phyloP scores from a whole-genome alignment of 92 coral and sea anemone genomes.

The Porites divaricata region DNA sequence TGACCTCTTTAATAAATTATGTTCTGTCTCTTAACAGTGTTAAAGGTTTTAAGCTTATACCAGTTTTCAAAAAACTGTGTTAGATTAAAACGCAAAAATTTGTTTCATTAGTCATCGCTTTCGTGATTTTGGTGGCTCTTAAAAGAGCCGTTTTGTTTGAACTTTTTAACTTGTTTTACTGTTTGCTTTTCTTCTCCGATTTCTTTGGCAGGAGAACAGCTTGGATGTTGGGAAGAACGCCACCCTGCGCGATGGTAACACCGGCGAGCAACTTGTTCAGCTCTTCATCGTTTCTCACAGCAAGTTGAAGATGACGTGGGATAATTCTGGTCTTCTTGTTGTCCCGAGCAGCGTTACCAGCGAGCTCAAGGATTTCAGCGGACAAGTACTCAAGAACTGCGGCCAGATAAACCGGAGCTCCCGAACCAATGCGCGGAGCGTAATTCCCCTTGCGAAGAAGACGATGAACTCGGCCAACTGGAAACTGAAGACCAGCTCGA shows the following conservation, averaged over 20 bases:
- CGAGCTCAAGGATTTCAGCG: slow-evolving; percentile 11
- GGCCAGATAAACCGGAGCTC: slow-evolving; percentile 7
- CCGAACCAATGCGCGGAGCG: slow-evolving; percentile 10
- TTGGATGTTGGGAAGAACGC: slow-evolving; percentile 37
- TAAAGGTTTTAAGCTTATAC: too few species aligned
- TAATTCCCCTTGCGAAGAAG: slow-evolving; percentile 13
- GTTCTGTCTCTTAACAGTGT: too few species aligned
- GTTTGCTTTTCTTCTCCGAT: slow-evolving; percentile 9
- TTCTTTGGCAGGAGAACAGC: slow-evolving; percentile 31
- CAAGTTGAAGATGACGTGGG: slow-evolving; percentile 4
- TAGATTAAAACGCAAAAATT: neutral
- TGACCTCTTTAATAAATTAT: too few species aligned
- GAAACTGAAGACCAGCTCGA: slow-evolving; percentile 18
- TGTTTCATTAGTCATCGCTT: slow-evolving; percentile 3
- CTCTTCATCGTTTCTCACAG: slow-evolving; percentile 9
- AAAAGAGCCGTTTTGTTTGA: slow-evolving; percentile 75
- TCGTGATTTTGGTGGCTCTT: slow-evolving; percentile 70
- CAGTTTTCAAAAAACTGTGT: neutral
- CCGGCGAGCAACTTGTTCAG: slow-evolving; percentile 3
- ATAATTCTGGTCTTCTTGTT: slow-evolving; percentile 10
- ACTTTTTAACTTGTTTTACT: neutral
- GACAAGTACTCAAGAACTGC: slow-evolving; percentile 12
- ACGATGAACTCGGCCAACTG: slow-evolving; percentile 9
- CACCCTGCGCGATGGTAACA: slow-evolving; percentile 23
- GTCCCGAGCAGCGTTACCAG: slow-evolving; percentile 12